These are phyloP conservation scores for Delia radicum DNA, from an alignment of 1,140 invertebrate species.

Conservation along the genomic window DNA sequence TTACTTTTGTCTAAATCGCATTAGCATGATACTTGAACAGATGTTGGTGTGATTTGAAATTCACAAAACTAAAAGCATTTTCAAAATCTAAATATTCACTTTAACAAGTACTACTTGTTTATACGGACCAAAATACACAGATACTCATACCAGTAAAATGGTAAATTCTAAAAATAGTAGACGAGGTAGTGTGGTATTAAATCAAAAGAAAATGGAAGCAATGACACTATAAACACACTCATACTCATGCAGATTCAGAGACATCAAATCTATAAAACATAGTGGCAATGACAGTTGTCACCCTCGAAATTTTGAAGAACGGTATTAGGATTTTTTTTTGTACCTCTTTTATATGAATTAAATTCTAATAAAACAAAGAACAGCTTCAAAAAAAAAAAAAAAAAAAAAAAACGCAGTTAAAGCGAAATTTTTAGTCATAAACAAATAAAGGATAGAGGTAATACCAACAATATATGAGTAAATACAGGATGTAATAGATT, in stretches of 20 bases:
- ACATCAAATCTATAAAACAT: neutral
- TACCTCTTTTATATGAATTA: neutral
- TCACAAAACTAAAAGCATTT: constrained; percentile 32
- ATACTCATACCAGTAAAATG: neutral
- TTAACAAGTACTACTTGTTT: neutral
- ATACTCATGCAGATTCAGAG: neutral
- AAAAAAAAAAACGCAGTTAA: too few species aligned
- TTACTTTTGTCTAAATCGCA: constrained; percentile 30
- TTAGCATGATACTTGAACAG: constrained; percentile 49
- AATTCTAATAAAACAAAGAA: neutral
- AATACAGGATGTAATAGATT: too few species aligned
- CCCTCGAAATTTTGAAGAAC: neutral
- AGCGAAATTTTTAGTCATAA: neutral
- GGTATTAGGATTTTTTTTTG: neutral
- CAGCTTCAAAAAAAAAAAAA: too few species aligned
- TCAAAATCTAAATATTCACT: neutral
- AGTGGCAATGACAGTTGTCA: neutral
- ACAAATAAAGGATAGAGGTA: neutral
- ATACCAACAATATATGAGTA: too few species aligned
- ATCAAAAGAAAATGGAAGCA: neutral
- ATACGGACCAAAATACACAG: neutral
- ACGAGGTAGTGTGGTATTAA: neutral
- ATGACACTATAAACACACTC: neutral
- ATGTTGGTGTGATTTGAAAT: constrained; percentile 49
- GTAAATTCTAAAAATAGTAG: neutral